Base-by-base conservation (phyloP, 2,113 vertebrate genomes). In the Phrynosoma platyrhinos region DNA sequence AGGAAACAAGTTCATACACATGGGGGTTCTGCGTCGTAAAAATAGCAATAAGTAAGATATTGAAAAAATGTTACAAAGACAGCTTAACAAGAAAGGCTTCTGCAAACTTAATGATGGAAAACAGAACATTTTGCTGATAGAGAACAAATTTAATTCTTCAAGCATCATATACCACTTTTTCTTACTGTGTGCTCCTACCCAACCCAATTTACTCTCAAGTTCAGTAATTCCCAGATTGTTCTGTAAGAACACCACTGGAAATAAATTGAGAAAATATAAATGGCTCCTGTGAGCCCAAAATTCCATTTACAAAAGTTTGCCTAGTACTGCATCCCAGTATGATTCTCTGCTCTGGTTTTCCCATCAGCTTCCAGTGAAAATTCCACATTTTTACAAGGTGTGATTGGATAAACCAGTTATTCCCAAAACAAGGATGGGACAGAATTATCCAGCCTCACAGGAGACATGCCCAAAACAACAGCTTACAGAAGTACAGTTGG, bases 61-160 rank as follows among this genome's bases (percentile, higher is more conserved):
- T 42, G 40, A 77, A 77, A 72, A 9, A 75, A 40, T 89, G 16
- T 85, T 88, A 75, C 90, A 91, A 93, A 84, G 5, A 85, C 25
- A 91, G 16, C 3, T 94, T 85, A 81, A 79, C 7, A 58, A 82
- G 68, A 83, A 86, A 36, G 68, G 71, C 6, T 74, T 47, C 83
- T 77, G 58, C 36, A 21, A 58, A 21, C 71, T 42, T 79, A 87
- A 66, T 36, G 82, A 82, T 82, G 82, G 20, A 1, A 82, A 23
- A 4, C 62, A 87, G 79, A 8, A 76, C 30, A 1, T 13, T 27
- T 79, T n/a, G n/a, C n/a, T 52, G 68, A 0, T 2, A 12, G 47
- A 88, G 69, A 90, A 72, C 30, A 88, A 32, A 23, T 86, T 1
- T 23, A 90, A 68, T 85, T 77, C 84, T 79, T 90, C 8, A 84